Percentiles rank a stretch among this genome's conserved stretches.
Conservation (phyloP, 2,888 invertebrate species). For the Agrochola macilenta region DNA sequence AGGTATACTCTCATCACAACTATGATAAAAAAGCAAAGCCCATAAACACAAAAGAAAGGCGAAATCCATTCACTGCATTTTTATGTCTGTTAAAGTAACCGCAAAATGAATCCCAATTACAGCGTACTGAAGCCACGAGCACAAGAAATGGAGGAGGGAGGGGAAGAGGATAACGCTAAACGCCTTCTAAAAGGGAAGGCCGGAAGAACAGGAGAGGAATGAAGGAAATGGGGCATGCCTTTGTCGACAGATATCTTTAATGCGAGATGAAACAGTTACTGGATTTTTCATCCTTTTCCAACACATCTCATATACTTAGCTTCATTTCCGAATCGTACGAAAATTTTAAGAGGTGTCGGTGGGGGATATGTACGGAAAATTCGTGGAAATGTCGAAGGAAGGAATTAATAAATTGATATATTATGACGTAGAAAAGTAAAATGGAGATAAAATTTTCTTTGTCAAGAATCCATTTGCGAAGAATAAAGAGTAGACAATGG, state of each 20-base stretch:
- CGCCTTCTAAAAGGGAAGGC: constrained; percentile 40
- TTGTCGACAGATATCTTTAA: constrained; percentile 51
- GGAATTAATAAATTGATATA: constrained; percentile 25
- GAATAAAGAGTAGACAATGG: constrained; percentile 2
- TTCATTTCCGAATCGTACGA: constrained; percentile 8
- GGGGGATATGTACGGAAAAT: neutral
- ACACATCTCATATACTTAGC: neutral
- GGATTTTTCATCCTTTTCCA: constrained; percentile 20
- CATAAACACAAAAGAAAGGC: neutral
- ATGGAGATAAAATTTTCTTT: neutral
- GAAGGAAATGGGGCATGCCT: constrained; percentile 54
- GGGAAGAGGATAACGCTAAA: constrained; percentile 20
- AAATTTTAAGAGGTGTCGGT: constrained; percentile 11
- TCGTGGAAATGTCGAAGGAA: constrained; percentile 9
- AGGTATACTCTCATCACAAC: neutral
- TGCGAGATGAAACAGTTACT: constrained; percentile 16
- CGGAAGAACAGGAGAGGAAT: constrained; percentile 53
- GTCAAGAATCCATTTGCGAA: constrained; percentile 5
- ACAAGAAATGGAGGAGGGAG: constrained; percentile 2
- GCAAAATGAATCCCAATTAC: constrained; percentile 53
- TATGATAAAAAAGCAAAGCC: neutral
- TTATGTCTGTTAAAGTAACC: constrained; percentile 35
- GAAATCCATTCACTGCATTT: constrained; percentile 12
- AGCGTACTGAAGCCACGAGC: constrained; percentile 16
- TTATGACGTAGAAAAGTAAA: constrained; percentile 6